phyloP scores from a whole-genome alignment of 1,140 invertebrate genomes.

The Cotesia vestalis region DNA sequence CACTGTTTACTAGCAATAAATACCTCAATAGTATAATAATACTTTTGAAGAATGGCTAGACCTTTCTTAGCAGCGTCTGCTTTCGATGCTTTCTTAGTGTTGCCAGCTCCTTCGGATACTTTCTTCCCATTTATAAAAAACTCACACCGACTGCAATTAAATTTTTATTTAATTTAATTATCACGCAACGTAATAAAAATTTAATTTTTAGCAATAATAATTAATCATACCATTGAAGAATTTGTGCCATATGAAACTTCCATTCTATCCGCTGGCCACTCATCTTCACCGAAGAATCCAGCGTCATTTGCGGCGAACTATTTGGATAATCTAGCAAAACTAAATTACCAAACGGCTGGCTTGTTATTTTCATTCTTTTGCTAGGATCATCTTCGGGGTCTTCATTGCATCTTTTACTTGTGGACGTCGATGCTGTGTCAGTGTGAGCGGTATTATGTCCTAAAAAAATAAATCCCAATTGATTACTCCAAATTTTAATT shows the following conservation, averaged over 20 bases:
- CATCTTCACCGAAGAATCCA: conserved; percentile 45
- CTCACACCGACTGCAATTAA: conserved; percentile 46
- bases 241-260: conserved; percentile 41
- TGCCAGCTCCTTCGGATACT: conserved; percentile 48
- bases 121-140: conserved; percentile 57
- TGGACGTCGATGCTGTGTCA: conserved; percentile 6
- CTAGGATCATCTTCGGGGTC: conserved; percentile 22
- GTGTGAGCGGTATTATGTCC: background rate
- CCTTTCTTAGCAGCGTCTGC: conserved; percentile 58
- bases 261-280: conserved; percentile 50
- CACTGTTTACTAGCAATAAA: conserved; percentile 19
- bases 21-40: conserved; percentile 69
- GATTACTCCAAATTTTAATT: background rate
- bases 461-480: conserved; percentile 8
- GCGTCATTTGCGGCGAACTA: conserved; percentile 47
- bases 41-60: conserved; percentile 58
- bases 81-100: conserved; percentile 61
- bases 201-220: conserved; percentile 1
- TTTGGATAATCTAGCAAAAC: conserved; percentile 54
- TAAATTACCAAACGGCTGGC: conserved; percentile 48
- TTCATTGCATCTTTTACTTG: conserved; percentile 23
- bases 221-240: conserved; percentile 18
- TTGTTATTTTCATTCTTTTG: conserved; percentile 44
- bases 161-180: conserved; percentile 10
- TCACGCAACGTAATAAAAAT: conserved; percentile 20